phyloP scores from a whole-genome alignment of 1,140 invertebrate species.

The Ceratosolen fusciceps region DNA sequence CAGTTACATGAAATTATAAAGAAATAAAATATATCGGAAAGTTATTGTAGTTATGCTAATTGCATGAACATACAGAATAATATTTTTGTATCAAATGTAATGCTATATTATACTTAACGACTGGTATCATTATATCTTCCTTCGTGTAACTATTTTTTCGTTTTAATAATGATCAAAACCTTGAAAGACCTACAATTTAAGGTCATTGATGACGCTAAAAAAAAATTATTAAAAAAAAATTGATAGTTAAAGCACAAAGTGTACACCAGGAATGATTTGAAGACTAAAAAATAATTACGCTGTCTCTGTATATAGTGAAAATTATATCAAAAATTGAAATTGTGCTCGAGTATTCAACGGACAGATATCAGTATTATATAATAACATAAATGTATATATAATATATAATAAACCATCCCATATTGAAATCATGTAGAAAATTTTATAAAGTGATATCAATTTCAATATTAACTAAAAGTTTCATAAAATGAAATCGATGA shows the following conservation, averaged over 20 bases:
- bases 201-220: neutral
- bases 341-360: neutral
- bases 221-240: neutral
- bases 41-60: neutral
- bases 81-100: neutral
- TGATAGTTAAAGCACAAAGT: neutral
- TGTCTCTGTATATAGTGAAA: neutral
- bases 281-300: neutral
- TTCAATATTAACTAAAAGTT: too few species aligned
- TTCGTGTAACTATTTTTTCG: neutral
- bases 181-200: neutral
- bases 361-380: too few species aligned
- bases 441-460: too few species aligned
- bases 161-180: neutral
- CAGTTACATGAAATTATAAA: too few species aligned
- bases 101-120: neutral
- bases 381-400: too few species aligned
- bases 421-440: too few species aligned
- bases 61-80: neutral
- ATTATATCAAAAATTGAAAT: neutral
- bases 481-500: too few species aligned
- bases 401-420: too few species aligned
- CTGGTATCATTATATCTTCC: neutral
- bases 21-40: neutral
- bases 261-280: neutral